Evolutionary conservation across 2,888 invertebrate species (phyloP), one percentile per base, ranked within the genome.

Genomic region (Tipula lateralis): DNA sequence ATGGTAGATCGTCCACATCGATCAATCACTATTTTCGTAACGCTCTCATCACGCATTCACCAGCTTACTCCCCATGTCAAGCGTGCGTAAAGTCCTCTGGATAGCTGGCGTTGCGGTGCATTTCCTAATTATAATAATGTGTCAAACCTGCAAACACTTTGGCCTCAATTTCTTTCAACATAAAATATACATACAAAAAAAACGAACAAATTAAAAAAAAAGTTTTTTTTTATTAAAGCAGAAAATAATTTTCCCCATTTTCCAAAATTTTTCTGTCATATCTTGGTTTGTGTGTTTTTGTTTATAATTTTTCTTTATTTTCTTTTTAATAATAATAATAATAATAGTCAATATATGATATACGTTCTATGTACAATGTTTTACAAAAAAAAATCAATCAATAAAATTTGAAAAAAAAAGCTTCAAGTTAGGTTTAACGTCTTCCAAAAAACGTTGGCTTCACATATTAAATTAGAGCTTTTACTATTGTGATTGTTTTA

Each of bases 331-430:
- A 66, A 66, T 66, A 66, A 66, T 66, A 66, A 66, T 66, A 66
- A 66, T 66, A 66, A 66, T 66, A 66, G 24, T 66, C 24, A 66
- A 66, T 66, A 44, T 66, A 66, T 66, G 66, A 66, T 66, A 24
- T 66, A 66, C 66, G 66, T 66, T 66, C 66, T 66, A 66, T 66
- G 66, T 66, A 66, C 66, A 66, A 66, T 66, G 66, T 66, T 66
- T 50, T 66, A 66, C 66, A 66, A 66, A 66, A 66, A 66, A 66
- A 66, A 66, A 66, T 7, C 12, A 66, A 66, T 66, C 24, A 66
- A 66, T 24, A 66, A 66, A 24, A 66, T 66, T 66, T 66, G 9
- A 66, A 66, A 66, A 66, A 50, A 34, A 66, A 66, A 66, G 66
- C 66, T 66, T 66, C n/a, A n/a, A n/a, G n/a, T n/a, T n/a, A n/a